These are phyloP conservation scores for Odontomachus brunneus DNA, from an alignment of 1,140 invertebrate genomes.

Conservation along the genomic window DNA sequence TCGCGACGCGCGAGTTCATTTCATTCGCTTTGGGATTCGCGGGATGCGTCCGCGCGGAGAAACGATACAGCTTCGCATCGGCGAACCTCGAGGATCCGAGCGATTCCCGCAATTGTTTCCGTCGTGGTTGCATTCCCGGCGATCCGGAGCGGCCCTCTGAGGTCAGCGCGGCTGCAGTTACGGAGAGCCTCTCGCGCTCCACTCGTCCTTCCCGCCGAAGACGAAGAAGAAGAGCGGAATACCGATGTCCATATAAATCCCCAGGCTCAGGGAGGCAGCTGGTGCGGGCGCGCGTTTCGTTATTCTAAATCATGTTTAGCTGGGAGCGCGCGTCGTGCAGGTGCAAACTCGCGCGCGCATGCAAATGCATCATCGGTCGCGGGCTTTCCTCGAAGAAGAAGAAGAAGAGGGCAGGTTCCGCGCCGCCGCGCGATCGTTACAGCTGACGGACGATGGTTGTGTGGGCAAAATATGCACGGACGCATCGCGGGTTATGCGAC, in stretches of 20 bases:
- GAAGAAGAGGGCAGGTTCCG: background rate
- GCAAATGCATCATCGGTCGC: background rate
- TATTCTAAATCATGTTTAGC: slow-evolving; percentile 37
- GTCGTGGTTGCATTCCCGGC: slow-evolving; percentile 58
- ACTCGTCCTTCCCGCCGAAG: slow-evolving; percentile 21
- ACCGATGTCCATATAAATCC: slow-evolving; percentile 43
- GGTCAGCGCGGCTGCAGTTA: slow-evolving; percentile 30
- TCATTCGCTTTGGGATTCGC: too few species aligned
- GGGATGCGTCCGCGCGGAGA: background rate
- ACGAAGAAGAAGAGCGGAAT: slow-evolving; percentile 27
- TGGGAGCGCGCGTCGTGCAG: background rate
- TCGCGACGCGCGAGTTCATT: too few species aligned
- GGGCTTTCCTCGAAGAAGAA: too few species aligned
- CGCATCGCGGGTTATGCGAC: slow-evolving; percentile 2
- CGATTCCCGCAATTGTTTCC: slow-evolving; percentile 60
- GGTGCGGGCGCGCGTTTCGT: background rate
- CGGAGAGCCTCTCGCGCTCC: background rate
- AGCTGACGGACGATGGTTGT: slow-evolving; percentile 34
- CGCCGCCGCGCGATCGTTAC: slow-evolving; percentile 8
- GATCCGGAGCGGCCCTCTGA: slow-evolving; percentile 61
- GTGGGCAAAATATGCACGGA: background rate
- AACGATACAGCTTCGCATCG: background rate
- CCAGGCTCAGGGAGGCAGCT: background rate
- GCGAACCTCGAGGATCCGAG: background rate
- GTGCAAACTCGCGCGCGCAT: background rate